Evolutionary conservation across 1,140 invertebrate species (phyloP).

Genomic region (Micrasema longulum): DNA sequence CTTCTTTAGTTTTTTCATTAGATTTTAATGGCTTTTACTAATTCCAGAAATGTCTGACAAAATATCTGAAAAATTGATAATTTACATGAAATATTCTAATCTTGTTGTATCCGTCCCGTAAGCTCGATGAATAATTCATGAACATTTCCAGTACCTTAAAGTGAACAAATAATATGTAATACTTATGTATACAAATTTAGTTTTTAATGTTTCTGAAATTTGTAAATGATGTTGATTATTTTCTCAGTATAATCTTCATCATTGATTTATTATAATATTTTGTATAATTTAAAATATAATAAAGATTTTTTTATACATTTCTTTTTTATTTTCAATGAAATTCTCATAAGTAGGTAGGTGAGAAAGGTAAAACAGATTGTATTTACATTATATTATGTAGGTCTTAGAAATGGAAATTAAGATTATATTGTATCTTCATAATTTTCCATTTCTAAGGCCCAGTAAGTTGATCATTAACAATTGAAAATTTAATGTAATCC

Average conservation of each 20-base stretch:
- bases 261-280: slow-evolving; percentile 24
- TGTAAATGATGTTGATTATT: background rate
- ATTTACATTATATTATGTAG: too few species aligned
- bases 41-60: too few species aligned
- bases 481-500: too few species aligned
- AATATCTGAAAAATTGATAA: too few species aligned
- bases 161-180: slow-evolving; percentile 20
- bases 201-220: background rate
- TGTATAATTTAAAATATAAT: slow-evolving; percentile 35
- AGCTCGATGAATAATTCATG: background rate
- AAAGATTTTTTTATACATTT: slow-evolving; percentile 33
- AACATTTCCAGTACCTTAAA: slow-evolving; percentile 14
- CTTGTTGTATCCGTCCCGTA: slow-evolving; percentile 20
- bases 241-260: background rate
- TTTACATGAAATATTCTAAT: slow-evolving; percentile 4
- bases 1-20: too few species aligned
- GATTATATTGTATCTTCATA: too few species aligned
- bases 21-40: too few species aligned
- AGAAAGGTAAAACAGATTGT: too few species aligned
- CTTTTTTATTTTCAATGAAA: slow-evolving; percentile 16
- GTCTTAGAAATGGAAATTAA: too few species aligned
- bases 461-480: too few species aligned
- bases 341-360: too few species aligned
- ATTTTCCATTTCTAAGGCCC: too few species aligned
- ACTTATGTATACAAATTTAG: background rate